These are phyloP conservation scores for Anarsia innoxiella DNA, from an alignment of 2,888 invertebrate genomes.

Conservation along the genomic window DNA sequence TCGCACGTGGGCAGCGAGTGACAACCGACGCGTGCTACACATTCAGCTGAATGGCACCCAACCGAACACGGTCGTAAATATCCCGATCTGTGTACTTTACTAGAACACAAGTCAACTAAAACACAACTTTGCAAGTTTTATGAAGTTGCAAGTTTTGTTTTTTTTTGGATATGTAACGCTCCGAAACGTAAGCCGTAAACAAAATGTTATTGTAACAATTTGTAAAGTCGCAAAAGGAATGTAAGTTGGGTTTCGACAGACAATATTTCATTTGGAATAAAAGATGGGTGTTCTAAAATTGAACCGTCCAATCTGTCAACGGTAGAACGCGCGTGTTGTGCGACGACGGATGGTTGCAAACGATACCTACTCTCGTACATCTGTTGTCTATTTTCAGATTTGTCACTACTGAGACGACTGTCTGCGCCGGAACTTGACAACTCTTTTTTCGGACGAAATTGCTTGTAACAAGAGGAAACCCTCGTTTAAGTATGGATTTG, in stretches of 20 bases:
- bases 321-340: slow-evolving; percentile 67
- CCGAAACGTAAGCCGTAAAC: too few species aligned
- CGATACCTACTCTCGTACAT: slow-evolving; percentile 68
- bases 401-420: slow-evolving; percentile 52
- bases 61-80: slow-evolving; percentile 47
- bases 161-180: too few species aligned
- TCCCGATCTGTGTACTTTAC: slow-evolving; percentile 24
- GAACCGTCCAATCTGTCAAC: slow-evolving; percentile 72
- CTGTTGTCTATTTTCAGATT: slow-evolving; percentile 69
- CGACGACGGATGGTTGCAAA: slow-evolving; percentile 68
- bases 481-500: too few species aligned
- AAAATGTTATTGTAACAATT: slow-evolving; percentile 6
- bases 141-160: background rate
- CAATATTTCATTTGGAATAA: slow-evolving; percentile 68
- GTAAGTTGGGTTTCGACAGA: slow-evolving; percentile 39
- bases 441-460: slow-evolving; percentile 37
- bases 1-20: slow-evolving; percentile 54
- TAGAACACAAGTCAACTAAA: slow-evolving; percentile 1
- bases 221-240: too few species aligned
- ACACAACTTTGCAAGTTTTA: slow-evolving; percentile 1
- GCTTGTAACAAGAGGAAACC: slow-evolving; percentile 1
- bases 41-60: slow-evolving; percentile 31
- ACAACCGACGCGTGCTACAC: slow-evolving; percentile 48
- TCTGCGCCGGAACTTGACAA: slow-evolving; percentile 60
- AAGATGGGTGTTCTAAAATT: slow-evolving; percentile 64